Base-by-base conservation (phyloP, 2,113 vertebrate species). In the Artemisiospiza belli region DNA sequence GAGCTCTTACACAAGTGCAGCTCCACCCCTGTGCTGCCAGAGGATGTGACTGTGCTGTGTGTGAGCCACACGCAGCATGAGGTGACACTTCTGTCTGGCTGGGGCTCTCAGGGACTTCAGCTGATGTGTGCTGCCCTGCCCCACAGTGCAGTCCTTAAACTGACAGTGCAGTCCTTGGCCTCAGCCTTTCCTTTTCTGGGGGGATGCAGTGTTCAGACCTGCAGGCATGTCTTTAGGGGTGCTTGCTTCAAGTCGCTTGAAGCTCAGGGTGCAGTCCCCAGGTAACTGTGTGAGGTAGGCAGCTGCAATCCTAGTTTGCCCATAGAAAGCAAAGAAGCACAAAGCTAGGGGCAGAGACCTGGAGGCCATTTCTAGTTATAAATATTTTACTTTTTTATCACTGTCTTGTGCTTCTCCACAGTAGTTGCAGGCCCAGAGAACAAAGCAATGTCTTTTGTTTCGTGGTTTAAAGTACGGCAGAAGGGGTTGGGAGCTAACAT, bases 11-110 rank as follows among this genome's bases (percentile, higher is more conserved):
- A 11, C 54, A 41, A 76, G 72, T 2, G 4, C 33, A 63, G 35
- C 52, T 73, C 17, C 59, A 15, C 31, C 39, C 19, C 0, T 6
- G 15, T 25, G 58, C 4, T 70, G 15, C 61, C 3, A 3, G 37
- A 5, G 2, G 31, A 62, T 18, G 23, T 35, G 58, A 43, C 24
- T 44, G 68, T 24, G 35, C 52, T 54, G 27, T 6, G 11, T 2
- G 0, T 8, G 25, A 70, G 75, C 39, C 52, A 37, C 25, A 4
- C 0, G 0, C 33, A 59, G 31, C 35, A 9, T 0, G 4, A 46
- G 39, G 35, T 46, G 81, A 16, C 69, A 23, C 30, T 72, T 41
- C 28, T 66, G 73, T 8, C 67, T 28, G 31, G 2, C 54, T 52
- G 59, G 72, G 28, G 10, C 49, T 41, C 9, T 11, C 0, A 4